Evolutionary conservation across 1,140 invertebrate genomes (phyloP).

Genomic region (Trichonephila clavata): DNA sequence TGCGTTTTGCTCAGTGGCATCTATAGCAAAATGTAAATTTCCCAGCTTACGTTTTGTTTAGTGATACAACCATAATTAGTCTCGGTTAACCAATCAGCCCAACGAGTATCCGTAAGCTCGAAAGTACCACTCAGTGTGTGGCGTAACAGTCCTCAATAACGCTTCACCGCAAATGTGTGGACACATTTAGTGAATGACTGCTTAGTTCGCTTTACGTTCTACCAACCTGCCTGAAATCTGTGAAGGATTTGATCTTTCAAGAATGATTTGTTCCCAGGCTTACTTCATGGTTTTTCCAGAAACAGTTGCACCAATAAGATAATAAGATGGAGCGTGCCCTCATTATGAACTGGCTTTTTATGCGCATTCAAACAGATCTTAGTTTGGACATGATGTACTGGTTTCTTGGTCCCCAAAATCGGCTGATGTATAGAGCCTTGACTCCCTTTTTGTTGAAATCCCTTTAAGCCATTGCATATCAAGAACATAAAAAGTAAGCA

Average conservation of each 20-base stretch:
- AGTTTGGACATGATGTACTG: not conserved
- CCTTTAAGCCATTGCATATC: not conserved
- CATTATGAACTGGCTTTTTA: not conserved
- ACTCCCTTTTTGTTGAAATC: not conserved
- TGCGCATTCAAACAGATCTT: not conserved
- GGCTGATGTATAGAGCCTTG: not conserved
- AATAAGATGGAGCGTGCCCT: too few relatives aligned
- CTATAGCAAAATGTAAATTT: not conserved
- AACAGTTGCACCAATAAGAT: too few relatives aligned
- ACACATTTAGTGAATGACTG: not conserved
- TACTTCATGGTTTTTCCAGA: not conserved
- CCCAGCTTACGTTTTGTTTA: too few relatives aligned
- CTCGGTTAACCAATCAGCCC: too few relatives aligned
- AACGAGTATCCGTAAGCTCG: too few relatives aligned
- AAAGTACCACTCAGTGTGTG: too few relatives aligned
- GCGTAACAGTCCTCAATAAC: too few relatives aligned
- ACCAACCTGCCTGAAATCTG: not conserved
- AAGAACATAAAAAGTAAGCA: not conserved
- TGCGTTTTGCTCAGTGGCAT: not conserved
- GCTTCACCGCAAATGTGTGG: too few relatives aligned
- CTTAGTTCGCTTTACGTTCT: not conserved
- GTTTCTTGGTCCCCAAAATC: not conserved
- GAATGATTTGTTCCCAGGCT: not conserved
- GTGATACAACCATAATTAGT: too few relatives aligned
- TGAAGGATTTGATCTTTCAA: not conserved